These are phyloP conservation scores for Glaucopsyche alexis DNA, from an alignment of 2,888 invertebrate genomes.

Conservation along the genomic window DNA sequence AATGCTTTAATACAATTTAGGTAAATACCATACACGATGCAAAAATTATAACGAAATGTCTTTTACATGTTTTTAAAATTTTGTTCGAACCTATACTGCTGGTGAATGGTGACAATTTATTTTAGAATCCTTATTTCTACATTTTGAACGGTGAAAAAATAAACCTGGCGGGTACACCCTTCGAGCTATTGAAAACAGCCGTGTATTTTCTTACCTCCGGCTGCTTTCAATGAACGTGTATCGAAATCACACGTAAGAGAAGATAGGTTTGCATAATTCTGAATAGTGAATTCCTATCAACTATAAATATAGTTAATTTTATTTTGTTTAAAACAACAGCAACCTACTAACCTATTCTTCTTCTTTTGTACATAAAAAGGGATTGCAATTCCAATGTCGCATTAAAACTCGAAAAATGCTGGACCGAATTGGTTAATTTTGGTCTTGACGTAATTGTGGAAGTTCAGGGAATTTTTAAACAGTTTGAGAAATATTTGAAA, in stretches of 20 bases:
- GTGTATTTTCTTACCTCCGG: neutral
- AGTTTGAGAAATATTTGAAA: too few relatives aligned
- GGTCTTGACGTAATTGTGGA: too few relatives aligned
- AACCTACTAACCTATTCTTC: too few relatives aligned
- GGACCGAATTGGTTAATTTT: too few relatives aligned
- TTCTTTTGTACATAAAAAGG: too few relatives aligned
- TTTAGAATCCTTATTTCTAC: neutral
- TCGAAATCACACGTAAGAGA: neutral
- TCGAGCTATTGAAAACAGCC: constrained; percentile 1
- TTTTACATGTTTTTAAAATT: neutral
- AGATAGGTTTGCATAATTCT: neutral
- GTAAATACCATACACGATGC: neutral
- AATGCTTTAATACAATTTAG: too few relatives aligned
- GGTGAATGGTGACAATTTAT: neutral
- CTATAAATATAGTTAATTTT: too few relatives aligned
- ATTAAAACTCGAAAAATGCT: too few relatives aligned
- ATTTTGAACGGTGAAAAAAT: constrained; percentile 1
- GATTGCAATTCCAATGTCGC: neutral
- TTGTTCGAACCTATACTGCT: neutral
- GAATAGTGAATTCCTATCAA: too few relatives aligned
- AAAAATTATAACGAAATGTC: neutral
- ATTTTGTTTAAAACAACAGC: too few relatives aligned
- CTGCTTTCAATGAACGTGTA: neutral
- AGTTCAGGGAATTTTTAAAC: too few relatives aligned
- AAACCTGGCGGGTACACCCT: neutral